These are phyloP conservation scores for Sebastolobus altivelis DNA, from an alignment of 2,797 vertebrate species.

Conservation along the genomic window DNA sequence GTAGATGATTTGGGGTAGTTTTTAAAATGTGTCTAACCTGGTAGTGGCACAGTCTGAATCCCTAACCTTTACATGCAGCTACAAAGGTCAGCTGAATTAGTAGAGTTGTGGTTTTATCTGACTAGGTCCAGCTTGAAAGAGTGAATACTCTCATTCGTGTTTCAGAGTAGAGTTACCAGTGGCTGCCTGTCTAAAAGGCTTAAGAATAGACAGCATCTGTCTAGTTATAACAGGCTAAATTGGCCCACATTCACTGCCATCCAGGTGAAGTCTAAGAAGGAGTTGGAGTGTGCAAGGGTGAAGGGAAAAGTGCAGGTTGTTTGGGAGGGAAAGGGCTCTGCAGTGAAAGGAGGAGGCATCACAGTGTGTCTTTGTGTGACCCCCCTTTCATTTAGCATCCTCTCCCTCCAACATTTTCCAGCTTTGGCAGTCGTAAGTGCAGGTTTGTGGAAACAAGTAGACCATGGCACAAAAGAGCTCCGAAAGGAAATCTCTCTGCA, in stretches of 20 bases:
- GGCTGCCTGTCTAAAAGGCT: conserved; percentile 11
- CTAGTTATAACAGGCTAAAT: background rate
- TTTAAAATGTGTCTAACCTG: background rate
- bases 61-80: conserved; percentile 23
- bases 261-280: conserved; percentile 23
- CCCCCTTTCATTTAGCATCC: conserved; percentile 39
- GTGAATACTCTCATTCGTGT: background rate
- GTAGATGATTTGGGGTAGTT: background rate
- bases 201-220: background rate
- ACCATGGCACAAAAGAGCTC: conserved; percentile 60
- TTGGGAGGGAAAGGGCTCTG: conserved; percentile 18
- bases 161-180: conserved; percentile 6
- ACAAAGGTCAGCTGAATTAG: conserved; percentile 52
- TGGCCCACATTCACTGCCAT: background rate
- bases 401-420: conserved; percentile 27
- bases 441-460: conserved; percentile 64
- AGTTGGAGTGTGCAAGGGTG: background rate
- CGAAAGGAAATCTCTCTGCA: conserved; percentile 53
- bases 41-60: conserved; percentile 5
- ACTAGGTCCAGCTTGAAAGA: conserved; percentile 12
- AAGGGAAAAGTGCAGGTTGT: background rate
- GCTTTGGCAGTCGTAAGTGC: conserved; percentile 45
- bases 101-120: conserved; percentile 6
- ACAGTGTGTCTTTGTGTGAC: conserved; percentile 46
- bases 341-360: conserved; percentile 17